Evolutionary conservation across 2,113 vertebrate species (phyloP).

Genomic region (Coregonus clupeaformis): DNA sequence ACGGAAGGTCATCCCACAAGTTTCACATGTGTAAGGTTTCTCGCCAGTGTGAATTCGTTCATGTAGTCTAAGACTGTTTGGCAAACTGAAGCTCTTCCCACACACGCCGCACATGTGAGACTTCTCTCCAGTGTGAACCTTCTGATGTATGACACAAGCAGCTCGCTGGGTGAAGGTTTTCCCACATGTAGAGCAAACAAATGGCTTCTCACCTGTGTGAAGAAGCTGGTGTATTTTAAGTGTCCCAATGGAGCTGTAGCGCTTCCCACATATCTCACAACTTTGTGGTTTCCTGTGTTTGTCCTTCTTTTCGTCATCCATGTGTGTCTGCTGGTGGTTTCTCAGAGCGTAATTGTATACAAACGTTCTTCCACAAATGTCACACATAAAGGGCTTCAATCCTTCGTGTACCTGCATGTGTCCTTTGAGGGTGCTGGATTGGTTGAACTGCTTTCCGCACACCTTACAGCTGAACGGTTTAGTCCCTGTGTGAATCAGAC

Average conservation of each 20-base stretch:
- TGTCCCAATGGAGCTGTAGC: constrained; percentile 34
- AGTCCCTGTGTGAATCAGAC: constrained; percentile 44
- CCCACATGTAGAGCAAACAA: constrained; percentile 31
- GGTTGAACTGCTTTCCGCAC: constrained; percentile 47
- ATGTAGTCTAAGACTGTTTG: constrained; percentile 25
- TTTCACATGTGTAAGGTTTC: constrained; percentile 18
- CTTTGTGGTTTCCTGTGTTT: constrained; percentile 23
- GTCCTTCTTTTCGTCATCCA: background rate
- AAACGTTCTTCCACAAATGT: constrained; percentile 2
- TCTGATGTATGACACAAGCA: constrained; percentile 55
- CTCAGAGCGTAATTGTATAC: constrained; percentile 6
- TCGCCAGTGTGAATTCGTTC: constrained; percentile 32
- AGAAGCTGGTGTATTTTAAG: constrained; percentile 34
- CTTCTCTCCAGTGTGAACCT: constrained; percentile 66
- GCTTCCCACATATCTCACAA: constrained; percentile 39
- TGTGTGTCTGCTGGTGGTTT: constrained; percentile 5
- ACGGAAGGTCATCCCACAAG: constrained; percentile 32
- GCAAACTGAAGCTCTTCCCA: constrained; percentile 47
- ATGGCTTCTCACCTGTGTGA: constrained; percentile 37
- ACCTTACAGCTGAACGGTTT: constrained; percentile 42
- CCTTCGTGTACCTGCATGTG: constrained; percentile 23
- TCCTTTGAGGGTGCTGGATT: constrained; percentile 36
- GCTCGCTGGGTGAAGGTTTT: constrained; percentile 37
- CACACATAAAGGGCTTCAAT: constrained; percentile 12
- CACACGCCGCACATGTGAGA: constrained; percentile 70